Evolutionary conservation across 2,113 vertebrate genomes (phyloP), one percentile per base, ranked within the genome.

Genomic region (Bubo scandiacus): DNA sequence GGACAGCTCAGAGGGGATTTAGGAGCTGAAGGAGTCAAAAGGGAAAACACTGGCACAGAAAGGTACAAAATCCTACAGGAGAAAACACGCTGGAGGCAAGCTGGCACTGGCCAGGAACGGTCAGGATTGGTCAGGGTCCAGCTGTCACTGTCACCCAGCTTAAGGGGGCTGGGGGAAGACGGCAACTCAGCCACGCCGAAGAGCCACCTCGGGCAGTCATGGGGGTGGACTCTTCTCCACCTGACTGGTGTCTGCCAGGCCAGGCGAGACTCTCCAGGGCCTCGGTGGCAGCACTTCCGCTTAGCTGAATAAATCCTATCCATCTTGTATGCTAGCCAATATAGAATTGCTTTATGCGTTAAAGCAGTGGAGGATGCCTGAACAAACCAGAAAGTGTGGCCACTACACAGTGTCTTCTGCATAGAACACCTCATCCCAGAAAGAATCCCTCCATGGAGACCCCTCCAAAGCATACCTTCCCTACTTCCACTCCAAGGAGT

Each of bases 321-420:
- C 8, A 61, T 36, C 45, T 70, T 22, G 12, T 19, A 3, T n/a
- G n/a, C 32, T 55, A 51, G 30, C 22, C 27, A 54, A 59, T 7
- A 38, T 10, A 38, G 12, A 66, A 14, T 4, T 21, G 25, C 19
- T 72, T 51, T 22, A 45, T 21, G 5, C 0, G 0, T 45, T 73
- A 73, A n/a, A n/a, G n/a, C 0, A 1, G 4, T 0, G 1, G 18
- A 47, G 52, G 36, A 47, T 22, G 17, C 11, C n/a, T 40, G 15
- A 85, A 36, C 6, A 42, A 59, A 82, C 26, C 16, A 45, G 40
- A 26, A 90, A 43, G 7, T 6, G 3, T 40, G 25, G 21, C 58
- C 8, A 86, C 40, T 80, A 14, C 8, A 47, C 17, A 8, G 5
- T n/a, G 23, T 32, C 47, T 83, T 66, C 55, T 71, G 34, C 36